phyloP scores from a whole-genome alignment of 2,888 invertebrate genomes.

The Steinernema scapterisci region DNA sequence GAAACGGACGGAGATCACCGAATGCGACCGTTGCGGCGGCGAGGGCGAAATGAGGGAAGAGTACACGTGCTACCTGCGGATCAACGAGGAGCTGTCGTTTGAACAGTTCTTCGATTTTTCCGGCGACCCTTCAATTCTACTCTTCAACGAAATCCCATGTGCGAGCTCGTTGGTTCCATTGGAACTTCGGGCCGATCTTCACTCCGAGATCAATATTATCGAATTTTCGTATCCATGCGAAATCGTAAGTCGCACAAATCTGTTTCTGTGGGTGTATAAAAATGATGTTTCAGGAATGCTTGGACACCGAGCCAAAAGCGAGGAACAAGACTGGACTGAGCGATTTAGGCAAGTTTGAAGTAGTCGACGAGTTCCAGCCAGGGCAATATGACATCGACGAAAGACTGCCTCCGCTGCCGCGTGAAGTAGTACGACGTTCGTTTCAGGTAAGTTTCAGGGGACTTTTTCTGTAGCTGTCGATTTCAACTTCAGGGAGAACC shows the following conservation, averaged over 20 bases:
- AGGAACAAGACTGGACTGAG: neutral
- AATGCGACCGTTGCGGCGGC: neutral
- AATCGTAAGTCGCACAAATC: neutral
- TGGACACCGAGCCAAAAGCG: neutral
- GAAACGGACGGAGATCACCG: neutral
- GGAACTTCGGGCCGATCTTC: neutral
- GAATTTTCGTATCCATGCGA: neutral
- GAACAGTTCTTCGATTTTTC: neutral
- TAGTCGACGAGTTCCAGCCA: neutral
- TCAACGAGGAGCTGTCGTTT: neutral
- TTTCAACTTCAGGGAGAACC: neutral
- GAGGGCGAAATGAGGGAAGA: neutral
- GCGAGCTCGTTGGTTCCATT: constrained; percentile 2
- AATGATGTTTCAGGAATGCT: neutral
- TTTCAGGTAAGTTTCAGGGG: neutral
- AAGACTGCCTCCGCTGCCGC: neutral
- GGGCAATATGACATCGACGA: neutral
- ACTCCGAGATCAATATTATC: neutral
- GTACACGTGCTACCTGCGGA: neutral
- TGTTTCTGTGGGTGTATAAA: neutral
- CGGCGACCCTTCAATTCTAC: neutral
- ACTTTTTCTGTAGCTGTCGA: neutral
- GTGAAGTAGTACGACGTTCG: neutral
- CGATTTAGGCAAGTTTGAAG: neutral
- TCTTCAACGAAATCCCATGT: constrained; percentile 9